Evolutionary conservation across 2,113 vertebrate species (phyloP), one percentile per base, ranked within the genome.

Genomic region (Calcarius ornatus): DNA sequence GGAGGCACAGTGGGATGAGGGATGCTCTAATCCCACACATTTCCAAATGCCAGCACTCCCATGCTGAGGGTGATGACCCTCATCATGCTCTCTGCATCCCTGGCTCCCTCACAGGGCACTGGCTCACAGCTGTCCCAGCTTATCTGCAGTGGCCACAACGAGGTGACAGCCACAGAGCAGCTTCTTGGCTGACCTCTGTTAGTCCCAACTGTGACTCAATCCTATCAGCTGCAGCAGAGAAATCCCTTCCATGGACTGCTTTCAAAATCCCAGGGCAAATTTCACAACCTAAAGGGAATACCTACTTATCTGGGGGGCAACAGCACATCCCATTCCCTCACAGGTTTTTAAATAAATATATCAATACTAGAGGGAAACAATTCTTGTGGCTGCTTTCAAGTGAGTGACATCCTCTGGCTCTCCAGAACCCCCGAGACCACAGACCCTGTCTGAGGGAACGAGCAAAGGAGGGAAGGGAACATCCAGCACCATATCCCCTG

Each of bases 401-500:
- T 38, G 8, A 66, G 23, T 2, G 82, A 48, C 6, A 38, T 11
- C 14, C 37, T n/a, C 57, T 43, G 65, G 40, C 48, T 82, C 31
- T 42, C 43, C 18, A 53, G 48, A 43, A 6, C 24, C 47, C 40
- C 19, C 0, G 0, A 33, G 17, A 83, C 21, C 50, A 68, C 3
- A 17, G 53, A 54, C 4, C 28, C 50, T 45, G 30, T 22, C 6
- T 23, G 30, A 59, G 10, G 47, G 40, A 64, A 71, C 18, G 0
- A 50, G 68, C 23, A 18, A 38, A 47, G 66, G 28, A 15, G n/a
- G 25, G 59, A 68, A 54, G 37, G 21, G 23, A 35, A 53, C 35
- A 51, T 10, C 22, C 23, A 54, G 10, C 38, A 51, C 31, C 51
- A 28, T 21, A 57, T 53, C 24, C 54, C 42, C 18, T 30, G 79